A percentile compares a stretch with the other conserved stretches of the same genome.
Evolutionary conservation across 1,140 invertebrate genomes (phyloP).

Genomic region (Cydia pomonella): DNA sequence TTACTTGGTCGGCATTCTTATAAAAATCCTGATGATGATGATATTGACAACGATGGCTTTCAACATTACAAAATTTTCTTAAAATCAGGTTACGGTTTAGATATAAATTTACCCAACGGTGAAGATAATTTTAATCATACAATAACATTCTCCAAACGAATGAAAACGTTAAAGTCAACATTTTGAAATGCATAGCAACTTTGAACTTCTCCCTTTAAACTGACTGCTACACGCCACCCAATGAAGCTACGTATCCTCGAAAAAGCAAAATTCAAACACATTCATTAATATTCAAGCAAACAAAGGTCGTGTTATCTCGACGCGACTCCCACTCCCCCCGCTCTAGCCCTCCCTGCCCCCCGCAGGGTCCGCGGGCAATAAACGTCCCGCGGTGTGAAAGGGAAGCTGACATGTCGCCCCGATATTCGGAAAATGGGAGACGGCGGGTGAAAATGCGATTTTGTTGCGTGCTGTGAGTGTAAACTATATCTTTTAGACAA

Average conservation of each 20-base stretch:
- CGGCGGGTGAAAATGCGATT: constrained; percentile 28
- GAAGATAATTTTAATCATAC: not conserved
- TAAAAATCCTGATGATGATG: no score
- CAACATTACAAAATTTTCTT: not conserved
- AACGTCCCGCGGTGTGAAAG: constrained; percentile 30
- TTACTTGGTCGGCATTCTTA: no score
- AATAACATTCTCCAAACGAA: not conserved
- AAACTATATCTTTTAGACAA: not conserved
- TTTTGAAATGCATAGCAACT: not conserved
- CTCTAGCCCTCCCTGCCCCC: not conserved
- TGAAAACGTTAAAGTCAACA: not conserved
- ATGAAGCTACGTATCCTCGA: constrained; percentile 16
- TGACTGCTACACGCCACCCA: constrained; percentile 4
- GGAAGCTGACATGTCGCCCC: constrained; percentile 26
- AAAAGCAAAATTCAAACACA: constrained; percentile 33
- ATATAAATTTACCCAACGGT: not conserved
- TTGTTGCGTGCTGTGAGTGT: constrained; percentile 21
- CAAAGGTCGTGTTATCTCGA: constrained; percentile 31
- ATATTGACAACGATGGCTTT: no score
- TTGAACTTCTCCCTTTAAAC: not conserved
- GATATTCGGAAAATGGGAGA: constrained; percentile 28
- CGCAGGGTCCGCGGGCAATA: constrained; percentile 25
- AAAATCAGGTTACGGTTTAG: not conserved
- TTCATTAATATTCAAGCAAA: constrained; percentile 33
- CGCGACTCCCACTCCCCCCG: not conserved